Base-by-base conservation (phyloP, 2,113 vertebrate genomes). In the Pristiophorus japonicus region DNA sequence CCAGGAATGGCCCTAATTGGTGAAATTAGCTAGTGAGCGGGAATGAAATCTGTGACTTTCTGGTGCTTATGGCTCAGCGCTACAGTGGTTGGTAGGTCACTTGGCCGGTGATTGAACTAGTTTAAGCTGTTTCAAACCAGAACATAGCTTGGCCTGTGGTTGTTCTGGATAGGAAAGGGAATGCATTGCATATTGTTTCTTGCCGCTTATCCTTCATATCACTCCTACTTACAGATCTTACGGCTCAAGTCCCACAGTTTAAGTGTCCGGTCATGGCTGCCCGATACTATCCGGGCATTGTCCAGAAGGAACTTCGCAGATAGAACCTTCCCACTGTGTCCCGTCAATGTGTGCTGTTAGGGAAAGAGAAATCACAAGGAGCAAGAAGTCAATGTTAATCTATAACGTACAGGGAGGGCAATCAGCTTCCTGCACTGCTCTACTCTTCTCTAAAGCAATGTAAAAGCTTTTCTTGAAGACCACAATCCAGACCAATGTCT, bases 231-330 rank as follows among this genome's bases (percentile, higher is more conserved):
- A 99, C 99, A 99, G 97, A 99, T 99, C 99, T 99, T 99, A 97
- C 98, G 99, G 97, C 99, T 99, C 34, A 99, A 98, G 96, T 99
- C 99, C 99, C 99, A 99, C 73, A 99, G 98, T 96, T 99, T 99
- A 95, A 99, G 98, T 0, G 99, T 99, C 93, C 99, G 97, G 97
- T 99, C 99, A 0, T 99, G 99, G 96, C 99, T 99, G 73, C 99
- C 99, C 0, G 99, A 99, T 87, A 99, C 99, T n/a, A 99, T 99
- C 0, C 99, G 98, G 0, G 99, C 98, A 18, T 99, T 99, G 97
- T 99, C 99, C 97, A 99, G 96, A 94, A 99, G 96, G 97, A 99
- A 99, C 81, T 99, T 99, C 93, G 99, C 99, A 0, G 99, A 98
- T 0, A 99, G 97, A 20, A 99, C 99, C 96, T 99, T 99, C 47